A percentile compares a stretch with the other conserved stretches of the same genome.
Conservation (phyloP, 2,797 vertebrate species). For the Cryptoprocta ferox region DNA sequence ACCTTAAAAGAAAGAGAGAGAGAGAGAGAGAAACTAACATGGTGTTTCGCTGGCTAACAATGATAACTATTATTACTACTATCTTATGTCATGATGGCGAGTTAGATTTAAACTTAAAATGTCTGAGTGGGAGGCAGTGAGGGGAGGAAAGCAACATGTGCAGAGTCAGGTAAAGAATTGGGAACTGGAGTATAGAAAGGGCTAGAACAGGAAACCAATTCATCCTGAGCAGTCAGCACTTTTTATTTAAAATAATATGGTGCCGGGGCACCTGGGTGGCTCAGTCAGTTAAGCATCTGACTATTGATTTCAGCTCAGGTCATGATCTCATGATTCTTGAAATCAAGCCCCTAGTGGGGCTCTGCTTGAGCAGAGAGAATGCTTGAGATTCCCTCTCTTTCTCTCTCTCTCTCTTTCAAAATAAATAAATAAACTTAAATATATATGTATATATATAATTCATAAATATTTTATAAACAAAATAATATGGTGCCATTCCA, state of each 20-base stretch:
- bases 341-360: too few species aligned
- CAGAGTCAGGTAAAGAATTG: background rate
- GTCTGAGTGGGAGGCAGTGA: background rate
- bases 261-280: background rate
- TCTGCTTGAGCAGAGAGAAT: too few species aligned
- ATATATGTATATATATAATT: too few species aligned
- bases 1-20: background rate
- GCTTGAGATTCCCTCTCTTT: too few species aligned
- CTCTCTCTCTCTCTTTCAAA: too few species aligned
- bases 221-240: background rate
- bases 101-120: background rate
- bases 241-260: background rate
- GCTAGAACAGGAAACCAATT: background rate
- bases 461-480: too few species aligned
- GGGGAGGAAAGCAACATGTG: background rate
- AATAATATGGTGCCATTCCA: too few species aligned
- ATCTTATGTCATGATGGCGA: background rate
- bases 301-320: too few species aligned
- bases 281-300: too few species aligned
- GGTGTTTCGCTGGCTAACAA: background rate
- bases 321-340: too few species aligned
- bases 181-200: background rate
- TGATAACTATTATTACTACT: background rate
- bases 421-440: too few species aligned
- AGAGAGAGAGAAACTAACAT: background rate